Evolutionary conservation across 2,113 vertebrate species (phyloP).

Genomic region (Oncorhynchus masou): DNA sequence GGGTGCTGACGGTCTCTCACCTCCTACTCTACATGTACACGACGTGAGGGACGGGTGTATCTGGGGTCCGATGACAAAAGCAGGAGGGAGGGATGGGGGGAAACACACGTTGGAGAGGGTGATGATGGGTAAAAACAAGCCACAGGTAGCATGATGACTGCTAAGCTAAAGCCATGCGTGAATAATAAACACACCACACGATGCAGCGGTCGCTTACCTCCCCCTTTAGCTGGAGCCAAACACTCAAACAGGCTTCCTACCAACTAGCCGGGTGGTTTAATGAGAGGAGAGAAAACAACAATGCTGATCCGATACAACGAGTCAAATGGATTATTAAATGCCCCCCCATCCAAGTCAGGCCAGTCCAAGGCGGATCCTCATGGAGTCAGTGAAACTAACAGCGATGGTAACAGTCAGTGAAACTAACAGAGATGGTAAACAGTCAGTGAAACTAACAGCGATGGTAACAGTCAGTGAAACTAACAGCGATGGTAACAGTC

Average conservation of each 20-base stretch:
- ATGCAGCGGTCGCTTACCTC: constrained; percentile 72
- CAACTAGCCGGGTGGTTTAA: constrained; percentile 69
- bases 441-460: too few relatives aligned
- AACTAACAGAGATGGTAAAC: too few relatives aligned
- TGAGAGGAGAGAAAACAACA: constrained; percentile 70
- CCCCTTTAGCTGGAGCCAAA: constrained; percentile 68
- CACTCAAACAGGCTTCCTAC: constrained; percentile 71
- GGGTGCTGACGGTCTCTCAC: constrained; percentile 9
- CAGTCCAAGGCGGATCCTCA: too few relatives aligned
- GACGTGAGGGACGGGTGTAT: neutral
- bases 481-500: too few relatives aligned
- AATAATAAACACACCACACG: constrained; percentile 16
- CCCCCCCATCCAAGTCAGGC: too few relatives aligned
- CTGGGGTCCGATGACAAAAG: neutral
- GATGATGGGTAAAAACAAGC: constrained; percentile 3
- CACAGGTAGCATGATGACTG: constrained; percentile 23
- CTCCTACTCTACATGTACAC: neutral
- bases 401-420: too few relatives aligned
- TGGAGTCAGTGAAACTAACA: too few relatives aligned
- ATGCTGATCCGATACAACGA: constrained; percentile 51
- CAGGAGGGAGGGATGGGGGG: neutral
- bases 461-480: too few relatives aligned
- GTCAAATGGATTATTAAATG: neutral
- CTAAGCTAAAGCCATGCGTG: neutral
- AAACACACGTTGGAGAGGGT: neutral